phyloP scores from a whole-genome alignment of 2,888 invertebrate genomes.

The Gibbula magus region DNA sequence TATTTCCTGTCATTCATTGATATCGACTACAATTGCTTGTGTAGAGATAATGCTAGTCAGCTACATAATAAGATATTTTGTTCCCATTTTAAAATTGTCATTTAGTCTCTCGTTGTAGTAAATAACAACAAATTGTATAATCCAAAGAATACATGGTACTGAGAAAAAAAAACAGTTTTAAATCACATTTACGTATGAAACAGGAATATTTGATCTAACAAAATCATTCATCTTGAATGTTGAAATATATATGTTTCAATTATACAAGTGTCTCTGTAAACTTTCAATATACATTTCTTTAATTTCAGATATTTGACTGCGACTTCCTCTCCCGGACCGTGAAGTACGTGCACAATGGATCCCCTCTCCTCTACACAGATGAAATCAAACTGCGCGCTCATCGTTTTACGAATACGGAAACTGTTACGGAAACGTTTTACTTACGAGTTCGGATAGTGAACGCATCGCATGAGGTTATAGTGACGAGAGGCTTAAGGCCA shows the following conservation, averaged over 20 bases:
- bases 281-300: conserved; percentile 19
- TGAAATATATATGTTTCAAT: background rate
- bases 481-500: conserved; percentile 59
- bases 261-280: background rate
- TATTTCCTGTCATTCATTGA: too few species aligned
- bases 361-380: conserved; percentile 71
- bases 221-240: background rate
- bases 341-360: conserved; percentile 73
- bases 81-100: too few species aligned
- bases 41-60: too few species aligned
- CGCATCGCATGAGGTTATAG: conserved; percentile 67
- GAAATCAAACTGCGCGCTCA: conserved; percentile 68
- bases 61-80: too few species aligned
- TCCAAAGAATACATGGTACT: too few species aligned
- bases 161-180: too few species aligned
- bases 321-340: conserved; percentile 67
- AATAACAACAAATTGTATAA: too few species aligned
- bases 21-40: too few species aligned
- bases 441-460: conserved; percentile 65
- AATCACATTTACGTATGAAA: too few species aligned
- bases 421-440: conserved; percentile 61
- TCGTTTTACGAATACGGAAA: conserved; percentile 62
- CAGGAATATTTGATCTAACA: too few species aligned
- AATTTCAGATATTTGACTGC: conserved; percentile 74
- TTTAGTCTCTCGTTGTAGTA: too few species aligned